phyloP scores from a whole-genome alignment of 2,113 vertebrate genomes.

The Tragelaphus scriptus region DNA sequence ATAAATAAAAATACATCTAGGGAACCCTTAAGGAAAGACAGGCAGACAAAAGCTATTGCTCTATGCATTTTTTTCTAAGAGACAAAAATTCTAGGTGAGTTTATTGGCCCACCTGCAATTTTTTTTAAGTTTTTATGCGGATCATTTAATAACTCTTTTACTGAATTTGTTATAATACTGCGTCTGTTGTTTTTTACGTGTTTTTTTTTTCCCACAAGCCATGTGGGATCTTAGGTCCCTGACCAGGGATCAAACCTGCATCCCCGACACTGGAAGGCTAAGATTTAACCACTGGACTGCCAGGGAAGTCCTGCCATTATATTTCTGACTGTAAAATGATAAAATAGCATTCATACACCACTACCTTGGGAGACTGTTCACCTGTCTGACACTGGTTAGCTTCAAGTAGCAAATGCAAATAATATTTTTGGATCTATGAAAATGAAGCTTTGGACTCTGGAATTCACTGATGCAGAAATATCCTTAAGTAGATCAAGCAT shows the following conservation, averaged over 20 bases:
- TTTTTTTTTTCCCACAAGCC: background rate
- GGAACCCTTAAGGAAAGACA: background rate
- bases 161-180: background rate
- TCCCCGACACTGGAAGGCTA: background rate
- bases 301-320: background rate
- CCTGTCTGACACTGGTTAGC: background rate
- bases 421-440: conserved; percentile 2
- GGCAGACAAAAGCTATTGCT: background rate
- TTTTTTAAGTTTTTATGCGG: background rate
- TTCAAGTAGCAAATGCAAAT: background rate
- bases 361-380: background rate
- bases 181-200: background rate
- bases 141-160: background rate
- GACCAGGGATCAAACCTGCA: background rate
- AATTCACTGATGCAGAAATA: background rate
- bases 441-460: background rate
- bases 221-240: background rate
- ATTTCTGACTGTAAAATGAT: conserved; percentile 21
- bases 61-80: background rate
- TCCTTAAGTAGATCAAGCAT: background rate
- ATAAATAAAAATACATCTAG: background rate
- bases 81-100: background rate
- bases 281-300: background rate
- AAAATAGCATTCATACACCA: background rate
- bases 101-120: background rate